phyloP scores from a whole-genome alignment of 2,888 invertebrate genomes.

The Agrochola macilenta region DNA sequence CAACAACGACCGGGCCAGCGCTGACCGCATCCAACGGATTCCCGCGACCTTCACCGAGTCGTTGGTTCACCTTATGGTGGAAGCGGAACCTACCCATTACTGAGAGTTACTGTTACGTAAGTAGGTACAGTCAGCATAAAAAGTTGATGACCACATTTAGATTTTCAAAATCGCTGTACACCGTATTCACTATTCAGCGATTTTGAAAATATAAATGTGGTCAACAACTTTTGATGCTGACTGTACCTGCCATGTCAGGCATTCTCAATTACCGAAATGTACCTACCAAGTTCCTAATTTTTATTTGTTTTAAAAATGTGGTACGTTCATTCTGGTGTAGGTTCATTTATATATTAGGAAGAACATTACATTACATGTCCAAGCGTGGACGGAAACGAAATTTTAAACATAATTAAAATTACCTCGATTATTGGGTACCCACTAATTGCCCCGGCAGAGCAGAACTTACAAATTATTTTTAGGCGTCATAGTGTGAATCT shows the following conservation, averaged over 20 bases:
- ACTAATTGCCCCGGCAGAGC: neutral
- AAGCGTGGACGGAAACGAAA: no score
- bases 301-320: neutral
- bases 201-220: no score
- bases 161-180: no score
- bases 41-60: neutral
- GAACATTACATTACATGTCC: neutral
- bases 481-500: conserved; percentile 1
- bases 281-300: neutral
- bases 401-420: neutral
- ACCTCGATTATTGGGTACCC: neutral
- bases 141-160: no score
- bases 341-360: neutral
- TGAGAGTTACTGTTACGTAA: neutral
- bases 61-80: neutral
- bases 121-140: no score
- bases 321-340: neutral
- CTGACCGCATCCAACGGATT: neutral
- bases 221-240: no score
- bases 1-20: no score
- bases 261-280: neutral
- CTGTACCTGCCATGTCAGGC: neutral
- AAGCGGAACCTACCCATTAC: neutral
- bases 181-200: no score
- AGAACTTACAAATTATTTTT: conserved; percentile 2